These are phyloP conservation scores for Pelobates fuscus DNA, from an alignment of 2,113 vertebrate species.

Conservation along the genomic window DNA sequence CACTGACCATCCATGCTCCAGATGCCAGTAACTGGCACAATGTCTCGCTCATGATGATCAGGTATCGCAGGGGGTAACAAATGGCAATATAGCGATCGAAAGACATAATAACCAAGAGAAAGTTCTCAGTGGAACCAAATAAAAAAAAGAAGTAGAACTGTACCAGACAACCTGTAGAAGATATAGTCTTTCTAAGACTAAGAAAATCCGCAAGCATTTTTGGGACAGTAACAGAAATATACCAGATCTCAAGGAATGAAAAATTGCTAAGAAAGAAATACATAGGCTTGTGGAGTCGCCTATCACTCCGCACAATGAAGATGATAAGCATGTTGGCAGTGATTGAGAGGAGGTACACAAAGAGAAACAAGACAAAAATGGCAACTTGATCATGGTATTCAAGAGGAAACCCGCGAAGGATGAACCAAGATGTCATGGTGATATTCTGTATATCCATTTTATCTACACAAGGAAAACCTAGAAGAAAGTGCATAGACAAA, in stretches of 20 bases:
- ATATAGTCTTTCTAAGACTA: conserved; percentile 32
- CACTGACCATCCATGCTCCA: conserved; percentile 7
- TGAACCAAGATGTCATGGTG: neutral
- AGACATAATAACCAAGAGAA: conserved; percentile 11
- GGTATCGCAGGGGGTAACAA: conserved; percentile 17
- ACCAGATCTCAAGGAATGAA: conserved; percentile 54
- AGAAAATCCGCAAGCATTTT: conserved; percentile 52
- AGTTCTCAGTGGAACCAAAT: conserved; percentile 12
- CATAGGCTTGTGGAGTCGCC: conserved; percentile 57
- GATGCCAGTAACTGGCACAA: neutral
- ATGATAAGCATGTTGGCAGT: conserved; percentile 55
- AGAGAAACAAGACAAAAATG: conserved; percentile 54
- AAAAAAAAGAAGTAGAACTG: conserved; percentile 51
- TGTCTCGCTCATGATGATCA: conserved; percentile 9
- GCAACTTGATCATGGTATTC: neutral
- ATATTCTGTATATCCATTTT: neutral
- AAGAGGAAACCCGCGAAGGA: neutral
- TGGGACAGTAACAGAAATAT: conserved; percentile 50
- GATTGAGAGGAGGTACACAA: conserved; percentile 53
- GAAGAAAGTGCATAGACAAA: neutral
- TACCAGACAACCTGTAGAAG: conserved; percentile 33
- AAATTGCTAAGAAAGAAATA: conserved; percentile 58
- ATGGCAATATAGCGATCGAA: conserved; percentile 17
- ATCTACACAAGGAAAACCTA: neutral
- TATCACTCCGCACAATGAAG: conserved; percentile 33